A percentile compares a stretch with the other conserved stretches of the same genome.
Evolutionary conservation across 2,888 invertebrate species (phyloP).

Genomic region (Octonoba sinensis): DNA sequence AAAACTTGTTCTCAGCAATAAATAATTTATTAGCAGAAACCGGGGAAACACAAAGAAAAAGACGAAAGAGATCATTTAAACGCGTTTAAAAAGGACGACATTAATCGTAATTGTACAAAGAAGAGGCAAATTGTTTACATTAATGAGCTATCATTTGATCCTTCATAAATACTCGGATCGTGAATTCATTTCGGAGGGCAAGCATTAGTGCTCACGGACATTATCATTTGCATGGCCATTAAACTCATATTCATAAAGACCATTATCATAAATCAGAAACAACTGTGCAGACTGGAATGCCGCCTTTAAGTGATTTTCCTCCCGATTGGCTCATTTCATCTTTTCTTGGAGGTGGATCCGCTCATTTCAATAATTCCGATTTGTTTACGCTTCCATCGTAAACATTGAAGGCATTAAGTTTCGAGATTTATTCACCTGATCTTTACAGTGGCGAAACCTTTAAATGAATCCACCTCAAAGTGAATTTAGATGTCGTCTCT

Average conservation of each 20-base stretch:
- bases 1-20: too few relatives aligned
- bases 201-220: slow-evolving; percentile 31
- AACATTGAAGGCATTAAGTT: slow-evolving; percentile 2
- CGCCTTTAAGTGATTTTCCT: slow-evolving; percentile 41
- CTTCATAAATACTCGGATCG: slow-evolving; percentile 17
- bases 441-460: neutral
- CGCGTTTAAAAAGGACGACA: slow-evolving; percentile 2
- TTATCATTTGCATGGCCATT: slow-evolving; percentile 47
- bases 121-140: slow-evolving; percentile 38
- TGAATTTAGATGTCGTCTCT: slow-evolving; percentile 7
- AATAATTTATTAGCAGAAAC: too few relatives aligned
- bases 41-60: too few relatives aligned
- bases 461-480: neutral
- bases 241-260: slow-evolving; percentile 61
- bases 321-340: slow-evolving; percentile 24
- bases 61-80: too few relatives aligned
- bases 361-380: slow-evolving; percentile 56
- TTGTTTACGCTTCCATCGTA: slow-evolving; percentile 18
- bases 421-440: slow-evolving; percentile 25
- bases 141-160: slow-evolving; percentile 22
- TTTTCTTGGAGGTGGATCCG: slow-evolving; percentile 9
- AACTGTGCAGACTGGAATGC: slow-evolving; percentile 39
- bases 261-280: slow-evolving; percentile 64
- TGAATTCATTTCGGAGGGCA: slow-evolving; percentile 10
- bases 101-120: slow-evolving; percentile 40